Evolutionary conservation across 2,113 vertebrate genomes (phyloP).

Genomic region (Haplochromis burtoni): DNA sequence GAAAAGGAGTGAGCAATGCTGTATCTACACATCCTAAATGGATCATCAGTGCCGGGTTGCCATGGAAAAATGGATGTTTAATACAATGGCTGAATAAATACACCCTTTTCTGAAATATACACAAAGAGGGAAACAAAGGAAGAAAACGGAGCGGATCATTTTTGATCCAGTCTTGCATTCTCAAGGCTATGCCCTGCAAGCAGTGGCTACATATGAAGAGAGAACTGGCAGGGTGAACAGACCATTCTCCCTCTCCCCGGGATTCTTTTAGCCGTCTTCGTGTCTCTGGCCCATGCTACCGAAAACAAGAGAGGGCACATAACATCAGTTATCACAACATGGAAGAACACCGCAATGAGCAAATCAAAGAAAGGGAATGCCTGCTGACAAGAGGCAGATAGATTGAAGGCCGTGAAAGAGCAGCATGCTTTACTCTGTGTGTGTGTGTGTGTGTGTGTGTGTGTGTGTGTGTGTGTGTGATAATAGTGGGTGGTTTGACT

Average conservation of each 20-base stretch:
- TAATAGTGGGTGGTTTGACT: not conserved
- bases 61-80: not conserved
- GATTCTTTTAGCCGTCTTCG: not conserved
- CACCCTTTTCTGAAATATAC: not conserved
- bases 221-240: not conserved
- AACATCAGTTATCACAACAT: not conserved
- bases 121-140: not conserved
- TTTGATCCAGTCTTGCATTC: not conserved
- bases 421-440: not conserved
- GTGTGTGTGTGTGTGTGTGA: not conserved
- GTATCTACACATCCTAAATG: not conserved
- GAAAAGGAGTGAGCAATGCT: not conserved
- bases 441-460: not conserved
- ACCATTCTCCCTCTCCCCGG: not conserved
- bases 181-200: not conserved
- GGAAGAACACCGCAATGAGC: slow-evolving; percentile 1
- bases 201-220: not conserved
- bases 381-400: not conserved
- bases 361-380: slow-evolving; percentile 8
- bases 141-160: not conserved
- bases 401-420: not conserved
- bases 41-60: not conserved
- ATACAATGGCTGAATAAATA: not conserved
- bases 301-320: not conserved
- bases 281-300: not conserved